Conservation (phyloP, 1,140 invertebrate species). For the Teleopsis dalmanni region DNA sequence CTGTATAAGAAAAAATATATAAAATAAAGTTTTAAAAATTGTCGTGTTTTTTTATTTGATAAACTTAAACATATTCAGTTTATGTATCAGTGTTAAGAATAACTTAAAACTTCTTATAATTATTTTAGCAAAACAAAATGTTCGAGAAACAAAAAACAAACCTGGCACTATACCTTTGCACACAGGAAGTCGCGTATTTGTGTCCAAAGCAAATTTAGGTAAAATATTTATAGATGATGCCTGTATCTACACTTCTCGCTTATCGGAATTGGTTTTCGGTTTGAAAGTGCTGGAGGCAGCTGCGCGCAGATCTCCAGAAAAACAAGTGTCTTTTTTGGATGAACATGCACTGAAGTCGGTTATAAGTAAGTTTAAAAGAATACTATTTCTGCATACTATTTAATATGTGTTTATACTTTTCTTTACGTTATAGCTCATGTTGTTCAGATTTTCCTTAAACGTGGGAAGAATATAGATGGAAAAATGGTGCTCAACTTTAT, state of each 20-base stretch:
- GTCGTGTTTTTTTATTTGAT: no score
- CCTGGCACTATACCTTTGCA: conserved; percentile 17
- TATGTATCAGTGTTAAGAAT: no score
- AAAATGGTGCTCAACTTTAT: conserved; percentile 23
- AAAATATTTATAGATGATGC: conserved; percentile 16
- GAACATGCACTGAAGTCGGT: conserved; percentile 24
- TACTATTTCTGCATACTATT: not conserved
- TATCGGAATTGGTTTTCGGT: conserved; percentile 38
- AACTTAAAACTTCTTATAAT: no score
- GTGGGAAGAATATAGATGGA: conserved; percentile 19
- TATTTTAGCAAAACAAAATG: not conserved
- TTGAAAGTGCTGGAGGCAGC: conserved; percentile 18
- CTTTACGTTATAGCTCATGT: conserved; percentile 29
- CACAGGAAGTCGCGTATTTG: conserved; percentile 17
- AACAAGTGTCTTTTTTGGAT: conserved; percentile 7
- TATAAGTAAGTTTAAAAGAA: conserved; percentile 25
- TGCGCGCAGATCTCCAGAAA: conserved; percentile 14
- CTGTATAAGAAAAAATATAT: no score
- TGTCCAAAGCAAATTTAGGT: conserved; percentile 14
- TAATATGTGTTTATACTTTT: no score
- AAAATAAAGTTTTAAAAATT: no score
- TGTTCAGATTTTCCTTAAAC: conserved; percentile 31
- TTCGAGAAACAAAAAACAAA: not conserved
- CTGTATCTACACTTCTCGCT: conserved; percentile 28
- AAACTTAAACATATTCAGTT: no score